Conservation (phyloP, 2,797 vertebrate genomes). For the Mastacembelus armatus region DNA sequence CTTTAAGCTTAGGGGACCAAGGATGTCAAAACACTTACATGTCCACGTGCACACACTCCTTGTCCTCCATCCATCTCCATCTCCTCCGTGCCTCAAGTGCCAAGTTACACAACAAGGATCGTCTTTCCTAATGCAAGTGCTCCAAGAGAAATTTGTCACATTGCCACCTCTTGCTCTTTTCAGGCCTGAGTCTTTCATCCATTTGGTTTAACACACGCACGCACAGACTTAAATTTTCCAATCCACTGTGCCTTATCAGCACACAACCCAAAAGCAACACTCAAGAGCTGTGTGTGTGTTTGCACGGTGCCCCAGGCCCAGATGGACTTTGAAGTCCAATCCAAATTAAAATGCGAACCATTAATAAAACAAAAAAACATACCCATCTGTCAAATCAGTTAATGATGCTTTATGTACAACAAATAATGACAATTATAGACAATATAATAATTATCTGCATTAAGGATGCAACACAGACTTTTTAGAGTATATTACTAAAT, state of each 20-base stretch:
- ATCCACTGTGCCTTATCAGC: conserved; percentile 15
- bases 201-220: conserved; percentile 40
- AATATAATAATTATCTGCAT: background rate
- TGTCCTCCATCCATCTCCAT: conserved; percentile 52
- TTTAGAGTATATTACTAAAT: background rate
- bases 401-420: background rate
- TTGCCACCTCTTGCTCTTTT: conserved; percentile 54
- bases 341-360: conserved; percentile 14
- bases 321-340: conserved; percentile 34
- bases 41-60: conserved; percentile 17
- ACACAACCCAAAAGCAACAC: conserved; percentile 37
- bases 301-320: conserved; percentile 27
- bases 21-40: conserved; percentile 55
- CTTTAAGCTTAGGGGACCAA: conserved; percentile 47
- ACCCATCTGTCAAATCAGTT: conserved; percentile 1
- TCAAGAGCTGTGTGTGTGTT: conserved; percentile 7
- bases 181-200: conserved; percentile 33
- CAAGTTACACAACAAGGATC: conserved; percentile 71
- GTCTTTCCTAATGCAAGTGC: conserved; percentile 57
- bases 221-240: conserved; percentile 12
- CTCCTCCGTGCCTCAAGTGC: conserved; percentile 50
- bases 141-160: conserved; percentile 57
- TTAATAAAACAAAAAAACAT: background rate
- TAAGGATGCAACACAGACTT: background rate
- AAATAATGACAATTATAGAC: background rate